phyloP scores from a whole-genome alignment of 2,113 vertebrate genomes.

The Solea solea region DNA sequence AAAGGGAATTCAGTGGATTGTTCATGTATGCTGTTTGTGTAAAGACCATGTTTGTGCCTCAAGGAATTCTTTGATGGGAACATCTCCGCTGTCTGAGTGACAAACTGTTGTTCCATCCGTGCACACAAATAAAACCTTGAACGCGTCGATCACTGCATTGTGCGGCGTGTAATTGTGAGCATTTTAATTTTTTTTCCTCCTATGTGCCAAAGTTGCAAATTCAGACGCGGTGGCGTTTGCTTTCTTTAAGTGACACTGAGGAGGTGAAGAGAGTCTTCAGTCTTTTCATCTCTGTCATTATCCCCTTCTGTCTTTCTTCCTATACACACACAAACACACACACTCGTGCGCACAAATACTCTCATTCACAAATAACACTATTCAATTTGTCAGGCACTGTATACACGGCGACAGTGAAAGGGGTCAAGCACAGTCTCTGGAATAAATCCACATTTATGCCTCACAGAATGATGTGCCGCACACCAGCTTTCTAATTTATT shows the following conservation, averaged over 20 bases:
- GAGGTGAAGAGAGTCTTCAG: slow-evolving; percentile 11
- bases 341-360: background rate
- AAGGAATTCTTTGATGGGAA: slow-evolving; percentile 9
- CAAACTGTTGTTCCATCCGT: slow-evolving; percentile 25
- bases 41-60: slow-evolving; percentile 5
- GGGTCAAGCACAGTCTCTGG: slow-evolving; percentile 22
- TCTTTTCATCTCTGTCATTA: slow-evolving; percentile 22
- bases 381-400: slow-evolving; percentile 3
- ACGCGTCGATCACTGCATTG: background rate
- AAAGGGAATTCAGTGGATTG: no score
- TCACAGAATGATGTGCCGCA: background rate
- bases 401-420: background rate
- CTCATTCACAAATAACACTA: background rate
- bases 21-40: slow-evolving; percentile 10
- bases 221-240: background rate
- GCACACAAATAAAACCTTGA: slow-evolving; percentile 55
- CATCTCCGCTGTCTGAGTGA: slow-evolving; percentile 15
- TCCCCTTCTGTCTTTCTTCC: background rate
- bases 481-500: no score
- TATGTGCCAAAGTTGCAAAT: background rate
- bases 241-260: slow-evolving; percentile 1
- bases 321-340: no score
- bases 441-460: slow-evolving; percentile 4
- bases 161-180: slow-evolving; percentile 16
- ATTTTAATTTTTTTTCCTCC: background rate